phyloP scores from a whole-genome alignment of 2,113 vertebrate species.

The Macrotis lagotis region DNA sequence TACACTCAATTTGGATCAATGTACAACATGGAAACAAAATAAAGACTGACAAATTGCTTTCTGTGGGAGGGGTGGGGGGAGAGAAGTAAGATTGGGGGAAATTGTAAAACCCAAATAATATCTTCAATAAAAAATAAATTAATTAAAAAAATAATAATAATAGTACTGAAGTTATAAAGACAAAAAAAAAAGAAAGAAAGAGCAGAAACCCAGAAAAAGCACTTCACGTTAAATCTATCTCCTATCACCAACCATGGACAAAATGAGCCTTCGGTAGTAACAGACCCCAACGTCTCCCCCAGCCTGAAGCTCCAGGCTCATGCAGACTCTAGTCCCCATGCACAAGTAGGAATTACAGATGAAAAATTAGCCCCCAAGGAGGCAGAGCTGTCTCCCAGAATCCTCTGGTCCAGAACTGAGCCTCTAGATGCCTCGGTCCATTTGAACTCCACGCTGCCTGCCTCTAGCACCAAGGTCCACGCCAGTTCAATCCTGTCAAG shows the following conservation, averaged over 20 bases:
- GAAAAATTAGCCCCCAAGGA: not conserved
- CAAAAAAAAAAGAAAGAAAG: too few relatives aligned
- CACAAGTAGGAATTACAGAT: not conserved
- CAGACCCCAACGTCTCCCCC: not conserved
- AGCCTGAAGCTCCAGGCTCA: not conserved
- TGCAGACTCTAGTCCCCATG: not conserved
- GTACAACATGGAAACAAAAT: too few relatives aligned
- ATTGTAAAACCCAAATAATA: too few relatives aligned
- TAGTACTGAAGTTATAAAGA: too few relatives aligned
- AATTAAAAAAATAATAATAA: too few relatives aligned
- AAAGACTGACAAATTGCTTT: too few relatives aligned
- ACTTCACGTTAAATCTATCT: not conserved
- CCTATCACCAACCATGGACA: not conserved
- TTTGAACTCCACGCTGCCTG: not conserved
- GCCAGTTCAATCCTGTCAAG: not conserved
- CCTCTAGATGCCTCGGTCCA: not conserved
- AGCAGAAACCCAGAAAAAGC: not conserved
- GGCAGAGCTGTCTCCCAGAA: not conserved
- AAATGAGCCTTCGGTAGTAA: not conserved
- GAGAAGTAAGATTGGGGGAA: too few relatives aligned
- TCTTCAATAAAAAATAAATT: too few relatives aligned
- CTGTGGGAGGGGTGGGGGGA: too few relatives aligned
- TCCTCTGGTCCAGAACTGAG: not conserved
- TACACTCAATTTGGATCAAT: too few relatives aligned
- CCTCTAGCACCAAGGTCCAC: not conserved